Base-by-base conservation (phyloP, 2,888 invertebrate species). In the Acholoe squamosa region DNA sequence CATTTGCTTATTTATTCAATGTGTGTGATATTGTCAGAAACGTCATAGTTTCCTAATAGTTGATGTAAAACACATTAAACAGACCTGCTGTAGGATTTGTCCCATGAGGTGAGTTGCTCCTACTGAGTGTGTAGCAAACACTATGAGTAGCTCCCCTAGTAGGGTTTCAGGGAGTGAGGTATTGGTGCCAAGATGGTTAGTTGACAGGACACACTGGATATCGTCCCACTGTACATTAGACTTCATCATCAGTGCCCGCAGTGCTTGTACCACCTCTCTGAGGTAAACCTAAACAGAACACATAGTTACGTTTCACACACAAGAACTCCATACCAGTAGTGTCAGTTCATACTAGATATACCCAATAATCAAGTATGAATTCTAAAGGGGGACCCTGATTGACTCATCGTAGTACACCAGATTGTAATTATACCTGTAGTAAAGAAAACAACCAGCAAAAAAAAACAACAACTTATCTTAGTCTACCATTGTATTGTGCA, bases 181-280 rank as follows among this genome's bases (percentile, higher is more conserved):
- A 16, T 10, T 76, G 76, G 28, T 31, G 25, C 5, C n/a, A 43
- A 7, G 43, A 16, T n/a, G 31, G 80, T 34, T 16, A 28, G 19
- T 19, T 19, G 86, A 54, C 52, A 86, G 25, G 14, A 54, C 28
- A 25, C 54, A 86, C 56, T 86, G 86, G 0, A 86, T 28, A 19
- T 54, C 56, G 3, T 52, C 33, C 86, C 86, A 86, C 56, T 86
- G 54, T 28, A 86, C 31, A 14, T 22, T 5, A 1, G 86, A 86
- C 86, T 86, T 86, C 28, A 28, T 28, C 52, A 52, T 86, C 28
- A 86, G 28, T 12, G 86, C 31, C 31, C 86, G 22, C 31, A 86
- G 86, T 22, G 86, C 86, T 0, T 25, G 28, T 10, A 86, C 86
- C 52, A 86, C 54, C 25, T 56, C 56, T 3, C 22, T 28, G 5